Conservation (phyloP, 2,888 invertebrate genomes). For the Isoperla grammatica region DNA sequence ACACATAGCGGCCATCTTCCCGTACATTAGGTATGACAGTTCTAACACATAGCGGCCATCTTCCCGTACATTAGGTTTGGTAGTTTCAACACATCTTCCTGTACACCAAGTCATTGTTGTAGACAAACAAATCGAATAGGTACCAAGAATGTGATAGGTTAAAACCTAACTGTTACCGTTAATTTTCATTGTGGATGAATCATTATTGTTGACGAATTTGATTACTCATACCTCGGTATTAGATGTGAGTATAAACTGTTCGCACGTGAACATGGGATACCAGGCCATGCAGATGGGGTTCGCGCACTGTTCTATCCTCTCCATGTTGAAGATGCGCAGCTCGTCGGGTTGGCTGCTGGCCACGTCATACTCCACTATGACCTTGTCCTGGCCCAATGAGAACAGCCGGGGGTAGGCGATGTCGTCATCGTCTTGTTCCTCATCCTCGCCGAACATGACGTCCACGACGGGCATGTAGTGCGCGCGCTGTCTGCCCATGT, state of each 20-base stretch:
- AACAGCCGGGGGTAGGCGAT: conserved; percentile 48
- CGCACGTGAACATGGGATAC: conserved; percentile 44
- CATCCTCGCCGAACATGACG: conserved; percentile 46
- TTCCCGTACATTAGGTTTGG: no score
- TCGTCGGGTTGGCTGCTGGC: conserved; percentile 33
- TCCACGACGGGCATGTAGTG: conserved; percentile 55
- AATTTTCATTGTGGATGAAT: no score
- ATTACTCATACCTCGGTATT: conserved; percentile 59
- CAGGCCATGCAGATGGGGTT: conserved; percentile 51
- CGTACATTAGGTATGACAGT: no score
- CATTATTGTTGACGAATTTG: no score
- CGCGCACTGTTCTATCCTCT: conserved; percentile 59
- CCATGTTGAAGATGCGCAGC: conserved; percentile 43
- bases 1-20: no score
- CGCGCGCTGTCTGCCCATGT: conserved; percentile 55
- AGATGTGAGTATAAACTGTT: conserved; percentile 51
- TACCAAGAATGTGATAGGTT: no score
- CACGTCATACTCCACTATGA: conserved; percentile 56
- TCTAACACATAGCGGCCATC: no score
- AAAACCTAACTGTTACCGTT: no score
- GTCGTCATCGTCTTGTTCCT: conserved; percentile 34
- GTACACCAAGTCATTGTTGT: no score
- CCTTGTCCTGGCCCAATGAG: conserved; percentile 54
- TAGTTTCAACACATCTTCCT: no score
- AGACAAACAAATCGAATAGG: no score